Evolutionary conservation across 2,113 vertebrate species (phyloP).

Genomic region (Bubo bubo): DNA sequence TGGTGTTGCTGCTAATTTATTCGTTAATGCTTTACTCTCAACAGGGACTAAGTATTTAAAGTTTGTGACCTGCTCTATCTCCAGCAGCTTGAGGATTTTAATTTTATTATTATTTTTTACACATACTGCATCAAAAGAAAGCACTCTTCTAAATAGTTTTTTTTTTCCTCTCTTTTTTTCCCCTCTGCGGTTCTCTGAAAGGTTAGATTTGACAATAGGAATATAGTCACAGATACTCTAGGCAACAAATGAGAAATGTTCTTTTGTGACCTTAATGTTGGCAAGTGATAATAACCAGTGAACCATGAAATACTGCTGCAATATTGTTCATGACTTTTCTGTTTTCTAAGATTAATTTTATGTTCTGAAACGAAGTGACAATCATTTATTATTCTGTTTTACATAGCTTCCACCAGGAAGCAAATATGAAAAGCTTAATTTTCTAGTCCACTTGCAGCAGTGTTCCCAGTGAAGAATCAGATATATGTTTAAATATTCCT

Average conservation of each 20-base stretch:
- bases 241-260: conserved; percentile 58
- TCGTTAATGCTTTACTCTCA: conserved; percentile 8
- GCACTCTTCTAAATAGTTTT: neutral
- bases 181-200: conserved; percentile 46
- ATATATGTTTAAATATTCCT: conserved; percentile 42
- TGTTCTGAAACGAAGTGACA: conserved; percentile 72
- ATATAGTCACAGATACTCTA: conserved; percentile 46
- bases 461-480: conserved; percentile 40
- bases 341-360: conserved; percentile 74
- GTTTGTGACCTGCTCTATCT: neutral
- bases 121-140: conserved; percentile 20
- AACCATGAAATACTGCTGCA: conserved; percentile 66
- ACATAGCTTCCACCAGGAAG: conserved; percentile 66
- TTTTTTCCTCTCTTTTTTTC: neutral
- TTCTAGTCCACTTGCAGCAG: conserved; percentile 69
- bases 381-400: conserved; percentile 79
- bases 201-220: conserved; percentile 62
- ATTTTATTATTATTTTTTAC: conserved; percentile 36
- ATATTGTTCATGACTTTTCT: conserved; percentile 66
- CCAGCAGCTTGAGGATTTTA: conserved; percentile 6
- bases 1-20: neutral
- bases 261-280: conserved; percentile 70
- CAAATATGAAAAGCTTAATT: conserved; percentile 74
- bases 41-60: conserved; percentile 15
- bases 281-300: conserved; percentile 64